Evolutionary conservation across 2,113 vertebrate species (phyloP).

Genomic region (Notothenia coriiceps): DNA sequence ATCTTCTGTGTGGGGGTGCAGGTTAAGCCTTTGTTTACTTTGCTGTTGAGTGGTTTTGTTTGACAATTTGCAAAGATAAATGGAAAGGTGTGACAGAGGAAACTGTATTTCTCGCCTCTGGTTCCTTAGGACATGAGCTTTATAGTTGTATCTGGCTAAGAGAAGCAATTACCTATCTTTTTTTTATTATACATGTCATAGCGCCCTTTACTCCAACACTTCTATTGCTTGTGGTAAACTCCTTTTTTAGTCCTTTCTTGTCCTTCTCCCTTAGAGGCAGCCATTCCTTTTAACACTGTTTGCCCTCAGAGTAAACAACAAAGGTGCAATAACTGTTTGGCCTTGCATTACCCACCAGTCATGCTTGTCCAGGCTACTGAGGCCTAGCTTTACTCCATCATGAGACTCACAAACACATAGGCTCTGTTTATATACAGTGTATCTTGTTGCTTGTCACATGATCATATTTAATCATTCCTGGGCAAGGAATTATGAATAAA

Average conservation of each 20-base stretch:
- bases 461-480: neutral
- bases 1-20: conserved; percentile 16
- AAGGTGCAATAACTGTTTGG: conserved; percentile 9
- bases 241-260: conserved; percentile 1
- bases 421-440: neutral
- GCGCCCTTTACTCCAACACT: neutral
- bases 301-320: conserved; percentile 9
- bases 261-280: conserved; percentile 13
- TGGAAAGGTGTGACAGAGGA: conserved; percentile 32
- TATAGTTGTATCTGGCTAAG: conserved; percentile 12
- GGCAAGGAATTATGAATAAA: neutral
- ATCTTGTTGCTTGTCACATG: neutral
- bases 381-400: neutral
- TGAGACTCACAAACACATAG: conserved; percentile 5
- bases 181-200: neutral
- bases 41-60: conserved; percentile 28
- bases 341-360: conserved; percentile 5
- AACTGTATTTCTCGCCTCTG: neutral
- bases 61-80: conserved; percentile 48
- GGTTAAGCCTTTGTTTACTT: conserved; percentile 30
- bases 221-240: conserved; percentile 9
- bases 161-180: neutral
- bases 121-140: neutral
- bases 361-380: conserved; percentile 15
- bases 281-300: conserved; percentile 17